Base-by-base conservation (phyloP, 2,888 invertebrate genomes). In the Apamea anceps region DNA sequence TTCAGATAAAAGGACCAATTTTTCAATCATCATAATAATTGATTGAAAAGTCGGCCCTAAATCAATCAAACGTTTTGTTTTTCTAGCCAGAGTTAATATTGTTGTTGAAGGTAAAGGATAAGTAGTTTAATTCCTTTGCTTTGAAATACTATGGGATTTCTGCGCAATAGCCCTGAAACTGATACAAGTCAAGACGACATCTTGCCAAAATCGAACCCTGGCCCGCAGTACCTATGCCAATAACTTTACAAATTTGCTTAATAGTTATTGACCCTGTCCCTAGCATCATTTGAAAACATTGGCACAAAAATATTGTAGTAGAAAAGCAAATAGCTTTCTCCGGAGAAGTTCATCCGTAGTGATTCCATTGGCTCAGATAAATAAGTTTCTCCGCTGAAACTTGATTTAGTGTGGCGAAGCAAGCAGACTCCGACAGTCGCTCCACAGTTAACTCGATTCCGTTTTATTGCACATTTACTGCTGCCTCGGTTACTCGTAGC, bases 281-380 rank as follows among this genome's bases (percentile, higher is more conserved):
- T 12, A n/a, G n/a, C 57, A 32, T 25, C 7, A 79, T 68, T 51
- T 2, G 2, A 66, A 67, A 85, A 45, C 57, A 85, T 15, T 15
- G 32, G 8, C 51, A 54, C 54, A 62, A 48, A 66, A 37, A 37
- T 25, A 85, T 85, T 72, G 65, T 75, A 78, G 75, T 73, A 75
- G 48, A 79, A 76, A 88, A 87, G 67, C 77, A 77, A 87, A 86
- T 85, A 82, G 77, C 75, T 78, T 80, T 75, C 79, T 77, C 66
- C 81, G 71, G 62, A 82, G 73, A 75, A 84, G 75, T 88, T 77
- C 72, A 80, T 82, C 73, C 77, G 76, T 62, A 81, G 75, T 85
- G 88, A 90, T 85, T 90, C 85, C 67, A 88, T 90, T 90, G 85
- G 84, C 79, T 83, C 78, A 83, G 80, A 81, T 91, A 91, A 90